A percentile compares a stretch with the other conserved stretches of the same genome.
Conservation (phyloP, 2,888 invertebrate species). For the Nomada flava region DNA sequence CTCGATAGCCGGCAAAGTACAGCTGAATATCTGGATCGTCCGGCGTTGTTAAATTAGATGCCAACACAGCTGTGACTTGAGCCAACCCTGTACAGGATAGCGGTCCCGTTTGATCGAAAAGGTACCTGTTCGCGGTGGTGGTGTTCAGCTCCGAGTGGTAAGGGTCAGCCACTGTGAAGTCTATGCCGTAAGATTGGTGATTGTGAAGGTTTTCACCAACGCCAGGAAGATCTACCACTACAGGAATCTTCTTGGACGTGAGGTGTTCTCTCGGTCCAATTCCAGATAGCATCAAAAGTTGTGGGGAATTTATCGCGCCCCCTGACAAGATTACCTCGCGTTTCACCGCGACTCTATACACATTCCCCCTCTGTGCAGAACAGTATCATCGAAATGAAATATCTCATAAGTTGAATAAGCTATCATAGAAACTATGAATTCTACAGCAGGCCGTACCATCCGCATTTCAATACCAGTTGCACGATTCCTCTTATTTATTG, state of each 20-base stretch:
- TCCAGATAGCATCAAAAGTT: conserved; percentile 89
- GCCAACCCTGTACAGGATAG: conserved; percentile 88
- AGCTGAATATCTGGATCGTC: conserved; percentile 88
- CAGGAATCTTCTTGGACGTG: conserved; percentile 86
- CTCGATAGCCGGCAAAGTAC: conserved; percentile 88
- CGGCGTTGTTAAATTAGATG: conserved; percentile 86
- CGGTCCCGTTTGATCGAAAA: conserved; percentile 86
- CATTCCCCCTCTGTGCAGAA: conserved; percentile 65
- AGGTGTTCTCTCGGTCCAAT: conserved; percentile 87
- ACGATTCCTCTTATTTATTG: conserved; percentile 82
- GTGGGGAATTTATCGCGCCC: conserved; percentile 88
- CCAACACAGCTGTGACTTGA: conserved; percentile 88
- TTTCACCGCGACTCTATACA: conserved; percentile 58
- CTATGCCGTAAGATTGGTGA: conserved; percentile 87
- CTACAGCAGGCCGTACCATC: conserved; percentile 51
- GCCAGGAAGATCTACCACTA: conserved; percentile 87
- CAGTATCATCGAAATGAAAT: not conserved
- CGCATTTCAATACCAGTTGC: conserved; percentile 87
- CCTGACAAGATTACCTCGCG: conserved; percentile 86
- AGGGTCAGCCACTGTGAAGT: conserved; percentile 85
- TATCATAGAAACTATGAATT: not conserved
- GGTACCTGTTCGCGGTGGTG: conserved; percentile 86
- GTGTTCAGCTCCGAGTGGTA: conserved; percentile 84
- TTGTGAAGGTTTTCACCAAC: conserved; percentile 90
- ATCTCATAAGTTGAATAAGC: not conserved